Base-by-base conservation (phyloP, 2,797 vertebrate genomes). In the Bradypodion ventrale region DNA sequence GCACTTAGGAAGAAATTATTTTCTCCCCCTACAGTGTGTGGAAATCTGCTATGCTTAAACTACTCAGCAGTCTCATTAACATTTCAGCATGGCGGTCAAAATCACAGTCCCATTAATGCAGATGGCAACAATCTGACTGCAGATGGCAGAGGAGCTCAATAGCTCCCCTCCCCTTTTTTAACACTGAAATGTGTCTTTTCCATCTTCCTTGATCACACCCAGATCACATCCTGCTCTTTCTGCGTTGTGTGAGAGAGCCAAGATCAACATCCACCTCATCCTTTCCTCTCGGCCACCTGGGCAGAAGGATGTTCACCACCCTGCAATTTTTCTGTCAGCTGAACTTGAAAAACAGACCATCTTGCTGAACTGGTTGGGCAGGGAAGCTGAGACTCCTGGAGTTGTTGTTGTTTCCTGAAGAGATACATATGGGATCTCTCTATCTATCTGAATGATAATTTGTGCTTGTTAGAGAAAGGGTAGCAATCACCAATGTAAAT, bases 11-110 rank as follows among this genome's bases (percentile, higher is more conserved):
- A 37, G 40, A 86, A 23, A 68, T 60, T 60, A 70, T 76, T 82
- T 32, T 60, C 8, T 23, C 65, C n/a, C 25, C 10, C 23, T 75
- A n/a, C 40, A 37, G 40, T 76, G 7, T 32, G 35, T 74, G n/a
- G 19, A 80, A 13, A 4, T 76, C 87, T 74, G 86, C 59, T 82
- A 91, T 1, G 0, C 82, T 90, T 84, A 91, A 92, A 93, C 86
- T 92, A 83, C 82, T 83, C 87, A 90, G 32, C 82, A 85, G 75
- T 73, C 63, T 92, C 83, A 88, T 94, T 95, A 89, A 90, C 89
- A 88, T 82, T 87, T 77, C 59, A 69, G 80, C 35, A 85, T 83
- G 75, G 66, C 77, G 84, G 25, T 59, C 87, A 89, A 89, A 93
- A 91, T 89, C 82, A 85, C 86, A 85, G 88, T 87, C 81, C 83